Conservation (phyloP, 2,888 invertebrate species). For the Melanotus villosus region DNA sequence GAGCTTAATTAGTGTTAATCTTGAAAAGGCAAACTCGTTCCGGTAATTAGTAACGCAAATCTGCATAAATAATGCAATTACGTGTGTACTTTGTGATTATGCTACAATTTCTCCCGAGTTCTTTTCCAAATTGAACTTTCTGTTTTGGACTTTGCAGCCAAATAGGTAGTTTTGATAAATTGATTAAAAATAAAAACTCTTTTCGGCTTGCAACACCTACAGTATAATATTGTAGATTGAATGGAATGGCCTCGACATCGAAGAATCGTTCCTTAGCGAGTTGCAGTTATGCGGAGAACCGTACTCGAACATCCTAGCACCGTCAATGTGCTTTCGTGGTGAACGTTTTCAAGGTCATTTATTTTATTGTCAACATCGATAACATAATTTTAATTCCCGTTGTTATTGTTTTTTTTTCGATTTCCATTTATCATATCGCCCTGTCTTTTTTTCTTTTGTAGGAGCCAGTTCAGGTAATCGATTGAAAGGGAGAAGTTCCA, state of each 20-base stretch:
- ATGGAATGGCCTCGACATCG: neutral
- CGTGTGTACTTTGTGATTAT: neutral
- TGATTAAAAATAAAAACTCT: too few species aligned
- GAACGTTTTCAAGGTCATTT: constrained; percentile 42
- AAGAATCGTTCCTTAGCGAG: neutral
- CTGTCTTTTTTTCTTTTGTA: too few species aligned
- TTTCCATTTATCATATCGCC: too few species aligned
- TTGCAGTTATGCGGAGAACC: constrained; percentile 3
- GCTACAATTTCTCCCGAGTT: neutral
- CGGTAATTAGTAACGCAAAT: constrained; percentile 16
- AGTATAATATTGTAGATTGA: too few species aligned
- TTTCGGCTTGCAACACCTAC: too few species aligned
- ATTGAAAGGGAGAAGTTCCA: too few species aligned
- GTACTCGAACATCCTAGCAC: neutral
- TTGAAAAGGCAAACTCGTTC: neutral
- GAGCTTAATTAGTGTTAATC: constrained; percentile 2
- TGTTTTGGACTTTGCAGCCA: too few species aligned
- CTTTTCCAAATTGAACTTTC: too few species aligned
- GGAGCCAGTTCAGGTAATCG: too few species aligned
- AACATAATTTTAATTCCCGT: too few species aligned
- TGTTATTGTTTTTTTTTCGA: too few species aligned
- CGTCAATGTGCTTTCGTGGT: constrained; percentile 16
- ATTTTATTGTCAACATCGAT: constrained; percentile 20
- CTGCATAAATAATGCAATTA: constrained; percentile 25
- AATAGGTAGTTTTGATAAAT: too few species aligned